Base-by-base conservation (phyloP, 2,888 invertebrate species). In the Arenicola marina region DNA sequence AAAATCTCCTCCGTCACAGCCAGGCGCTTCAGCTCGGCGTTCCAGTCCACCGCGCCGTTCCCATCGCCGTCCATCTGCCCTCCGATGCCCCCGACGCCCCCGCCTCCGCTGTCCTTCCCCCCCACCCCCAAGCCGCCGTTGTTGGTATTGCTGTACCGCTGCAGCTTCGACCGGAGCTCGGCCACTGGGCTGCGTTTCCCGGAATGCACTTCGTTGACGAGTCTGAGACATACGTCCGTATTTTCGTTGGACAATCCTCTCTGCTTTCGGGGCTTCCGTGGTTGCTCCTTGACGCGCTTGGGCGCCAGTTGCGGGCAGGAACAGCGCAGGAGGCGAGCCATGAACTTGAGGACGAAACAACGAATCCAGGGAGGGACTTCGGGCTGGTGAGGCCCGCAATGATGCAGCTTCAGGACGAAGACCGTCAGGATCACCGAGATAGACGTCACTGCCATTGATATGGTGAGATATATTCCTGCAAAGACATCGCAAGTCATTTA, bases 1-100 rank as follows among this genome's bases (percentile, higher is more conserved):
- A 78, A 63, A n/a, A 79, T 75, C 31, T 78, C 76, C 34, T 77
- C 75, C 72, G 76, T 71, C 24, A 73, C 71, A 26, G 59, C 59
- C 31, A 62, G 67, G 51, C 65, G 56, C 32, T 63, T 56, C 44
- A 67, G 38, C 38, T 61, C 65, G 15, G 58, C 54, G 24, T 32
- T 44, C 24, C 59, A 48, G 53, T 60, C 56, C 15, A 38, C 51
- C n/a, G 55, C 32, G 1, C 26, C 31, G 33, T 26, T 56, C 45
- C 18, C 33, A 32, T 7, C 33, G 55, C 28, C 32, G 38, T 53
- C 28, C 43, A 38, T 57, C 29, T 4, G 29, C 45, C 11, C 58
- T 55, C 32, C 53, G 56, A 26, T 65, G 62, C 21, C 55, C 24
- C 21, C 1, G 54, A 46, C 28, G 11, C 67, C 56, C 34, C 70